These are phyloP conservation scores for Typhlichthys subterraneus DNA, from an alignment of 2,797 vertebrate species.

Conservation along the genomic window DNA sequence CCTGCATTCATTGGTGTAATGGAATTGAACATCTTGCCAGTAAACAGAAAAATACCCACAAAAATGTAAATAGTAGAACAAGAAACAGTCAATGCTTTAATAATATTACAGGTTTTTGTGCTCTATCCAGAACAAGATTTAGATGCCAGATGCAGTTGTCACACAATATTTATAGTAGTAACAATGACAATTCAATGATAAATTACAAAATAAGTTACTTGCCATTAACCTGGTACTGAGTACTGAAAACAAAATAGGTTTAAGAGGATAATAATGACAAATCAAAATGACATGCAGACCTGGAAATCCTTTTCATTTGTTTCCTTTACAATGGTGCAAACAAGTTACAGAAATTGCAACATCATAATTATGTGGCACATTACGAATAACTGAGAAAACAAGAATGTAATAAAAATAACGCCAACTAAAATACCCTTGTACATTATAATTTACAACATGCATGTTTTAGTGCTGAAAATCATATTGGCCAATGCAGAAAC, in stretches of 20 bases:
- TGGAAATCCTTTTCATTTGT: too few relatives aligned
- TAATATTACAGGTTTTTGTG: too few relatives aligned
- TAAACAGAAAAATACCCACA: neutral
- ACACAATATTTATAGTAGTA: slow-evolving; percentile 4
- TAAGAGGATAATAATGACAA: too few relatives aligned
- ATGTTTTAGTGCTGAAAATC: slow-evolving; percentile 11
- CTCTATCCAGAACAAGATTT: neutral
- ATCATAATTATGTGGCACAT: neutral
- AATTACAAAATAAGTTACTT: too few relatives aligned
- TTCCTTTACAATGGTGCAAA: neutral
- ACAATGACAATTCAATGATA: slow-evolving; percentile 18
- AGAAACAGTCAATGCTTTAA: too few relatives aligned
- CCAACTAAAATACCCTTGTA: too few relatives aligned
- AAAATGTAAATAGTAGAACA: too few relatives aligned
- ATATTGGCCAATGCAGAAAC: slow-evolving; percentile 2
- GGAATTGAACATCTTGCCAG: neutral
- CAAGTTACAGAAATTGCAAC: neutral
- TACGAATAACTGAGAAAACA: too few relatives aligned
- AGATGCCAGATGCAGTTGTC: too few relatives aligned
- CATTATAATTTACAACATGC: neutral
- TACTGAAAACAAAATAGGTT: too few relatives aligned
- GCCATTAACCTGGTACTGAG: too few relatives aligned
- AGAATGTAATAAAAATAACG: neutral
- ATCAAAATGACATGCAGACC: too few relatives aligned
- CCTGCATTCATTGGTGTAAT: neutral